These are phyloP conservation scores for Ophion obscuratus DNA, from an alignment of 2,888 invertebrate genomes.

Conservation along the genomic window DNA sequence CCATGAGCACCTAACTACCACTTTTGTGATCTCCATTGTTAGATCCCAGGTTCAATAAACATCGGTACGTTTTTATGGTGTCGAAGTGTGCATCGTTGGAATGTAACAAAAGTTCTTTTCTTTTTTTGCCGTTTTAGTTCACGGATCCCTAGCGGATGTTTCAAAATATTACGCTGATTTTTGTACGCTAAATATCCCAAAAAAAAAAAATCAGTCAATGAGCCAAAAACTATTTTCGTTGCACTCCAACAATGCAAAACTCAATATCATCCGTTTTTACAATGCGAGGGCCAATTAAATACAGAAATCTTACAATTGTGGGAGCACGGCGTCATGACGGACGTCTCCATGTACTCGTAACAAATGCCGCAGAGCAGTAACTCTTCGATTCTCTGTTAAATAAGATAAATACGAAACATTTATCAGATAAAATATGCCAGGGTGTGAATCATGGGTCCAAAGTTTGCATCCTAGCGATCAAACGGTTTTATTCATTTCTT, in stretches of 20 bases:
- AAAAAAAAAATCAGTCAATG: no score
- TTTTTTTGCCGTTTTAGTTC: no score
- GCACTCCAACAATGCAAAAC: no score
- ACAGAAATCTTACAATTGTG: slow-evolving; percentile 84
- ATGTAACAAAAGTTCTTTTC: no score
- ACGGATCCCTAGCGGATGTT: no score
- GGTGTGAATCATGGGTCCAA: no score
- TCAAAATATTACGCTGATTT: no score
- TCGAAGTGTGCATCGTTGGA: no score
- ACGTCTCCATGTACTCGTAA: slow-evolving; percentile 84
- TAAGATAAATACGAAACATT: background rate
- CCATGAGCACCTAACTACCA: background rate
- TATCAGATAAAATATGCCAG: background rate
- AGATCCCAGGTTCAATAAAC: background rate
- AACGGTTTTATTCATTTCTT: no score
- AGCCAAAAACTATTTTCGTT: no score
- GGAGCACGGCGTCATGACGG: slow-evolving; percentile 85
- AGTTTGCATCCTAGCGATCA: no score
- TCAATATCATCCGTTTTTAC: background rate
- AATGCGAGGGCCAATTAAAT: background rate
- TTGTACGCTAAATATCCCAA: no score
- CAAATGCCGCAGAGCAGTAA: slow-evolving; percentile 85
- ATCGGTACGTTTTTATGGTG: background rate
- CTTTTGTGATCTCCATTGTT: background rate
- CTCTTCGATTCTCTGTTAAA: slow-evolving; percentile 83